Conservation (phyloP, 2,113 vertebrate genomes). For the Pholis gunnellus region DNA sequence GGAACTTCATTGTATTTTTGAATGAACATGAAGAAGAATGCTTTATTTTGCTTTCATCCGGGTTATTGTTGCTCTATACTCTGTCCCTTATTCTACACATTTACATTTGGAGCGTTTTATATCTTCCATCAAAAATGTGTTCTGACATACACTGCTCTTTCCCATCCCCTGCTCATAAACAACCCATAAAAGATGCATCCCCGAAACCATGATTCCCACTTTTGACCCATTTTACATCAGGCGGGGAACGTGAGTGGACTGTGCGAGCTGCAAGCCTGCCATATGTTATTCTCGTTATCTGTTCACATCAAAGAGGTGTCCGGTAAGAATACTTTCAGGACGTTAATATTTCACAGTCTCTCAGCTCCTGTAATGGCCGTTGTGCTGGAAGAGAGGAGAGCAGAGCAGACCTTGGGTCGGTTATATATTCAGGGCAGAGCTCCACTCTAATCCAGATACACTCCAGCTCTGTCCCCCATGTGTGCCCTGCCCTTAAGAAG, state of each 20-base stretch:
- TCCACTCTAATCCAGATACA: conserved; percentile 81
- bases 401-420: conserved; percentile 63
- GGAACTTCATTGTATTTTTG: conserved; percentile 13
- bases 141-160: conserved; percentile 12
- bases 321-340: conserved; percentile 42
- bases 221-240: conserved; percentile 63
- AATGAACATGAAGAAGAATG: conserved; percentile 14
- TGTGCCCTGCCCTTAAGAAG: conserved; percentile 85
- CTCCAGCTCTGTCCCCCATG: conserved; percentile 79
- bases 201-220: conserved; percentile 28
- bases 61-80: not conserved
- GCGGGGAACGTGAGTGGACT: conserved; percentile 25
- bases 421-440: conserved; percentile 81
- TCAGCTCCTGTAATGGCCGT: conserved; percentile 20
- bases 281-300: conserved; percentile 39
- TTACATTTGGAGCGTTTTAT: conserved; percentile 20
- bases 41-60: conserved; percentile 13
- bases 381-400: conserved; percentile 14
- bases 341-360: conserved; percentile 63
- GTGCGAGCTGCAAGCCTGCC: not conserved
- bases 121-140: conserved; percentile 10
- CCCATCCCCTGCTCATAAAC: conserved; percentile 32
- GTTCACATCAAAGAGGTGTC: conserved; percentile 48
- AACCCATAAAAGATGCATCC: conserved; percentile 61
- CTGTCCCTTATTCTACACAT: not conserved